phyloP scores from a whole-genome alignment of 1,140 invertebrate genomes.

The Pantala flavescens region DNA sequence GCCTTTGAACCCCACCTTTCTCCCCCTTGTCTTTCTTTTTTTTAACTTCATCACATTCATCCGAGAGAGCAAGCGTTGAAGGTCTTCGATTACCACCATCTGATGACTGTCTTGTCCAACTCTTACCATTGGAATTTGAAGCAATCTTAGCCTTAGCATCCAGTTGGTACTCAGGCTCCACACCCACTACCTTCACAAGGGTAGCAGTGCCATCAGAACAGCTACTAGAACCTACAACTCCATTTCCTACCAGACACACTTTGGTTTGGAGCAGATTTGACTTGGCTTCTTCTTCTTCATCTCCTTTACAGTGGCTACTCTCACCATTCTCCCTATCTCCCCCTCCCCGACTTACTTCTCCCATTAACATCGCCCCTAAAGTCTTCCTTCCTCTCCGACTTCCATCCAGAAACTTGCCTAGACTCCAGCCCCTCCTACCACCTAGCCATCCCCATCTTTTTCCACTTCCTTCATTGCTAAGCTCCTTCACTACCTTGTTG shows the following conservation, averaged over 20 bases:
- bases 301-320: neutral
- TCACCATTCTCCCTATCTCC: neutral
- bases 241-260: slow-evolving; percentile 11
- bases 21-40: slow-evolving; percentile 15
- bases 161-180: neutral
- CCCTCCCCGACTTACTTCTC: neutral
- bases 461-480: slow-evolving; percentile 26
- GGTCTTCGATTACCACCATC: neutral
- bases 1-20: slow-evolving; percentile 16
- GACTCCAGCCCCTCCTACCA: neutral
- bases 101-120: neutral
- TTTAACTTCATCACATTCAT: slow-evolving; percentile 18
- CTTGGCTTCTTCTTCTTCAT: neutral
- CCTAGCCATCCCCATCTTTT: slow-evolving; percentile 12
- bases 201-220: neutral
- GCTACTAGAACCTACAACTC: neutral
- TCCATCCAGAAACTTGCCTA: slow-evolving; percentile 3
- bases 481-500: slow-evolving; percentile 15
- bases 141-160: neutral
- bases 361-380: slow-evolving; percentile 3
- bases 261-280: slow-evolving; percentile 12
- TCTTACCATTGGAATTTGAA: neutral
- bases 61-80: neutral
- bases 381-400: neutral
- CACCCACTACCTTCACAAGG: neutral